Percentiles rank a stretch among this genome's conserved stretches.
Conservation (phyloP, 2,113 vertebrate species). For the Actinemys pallida region DNA sequence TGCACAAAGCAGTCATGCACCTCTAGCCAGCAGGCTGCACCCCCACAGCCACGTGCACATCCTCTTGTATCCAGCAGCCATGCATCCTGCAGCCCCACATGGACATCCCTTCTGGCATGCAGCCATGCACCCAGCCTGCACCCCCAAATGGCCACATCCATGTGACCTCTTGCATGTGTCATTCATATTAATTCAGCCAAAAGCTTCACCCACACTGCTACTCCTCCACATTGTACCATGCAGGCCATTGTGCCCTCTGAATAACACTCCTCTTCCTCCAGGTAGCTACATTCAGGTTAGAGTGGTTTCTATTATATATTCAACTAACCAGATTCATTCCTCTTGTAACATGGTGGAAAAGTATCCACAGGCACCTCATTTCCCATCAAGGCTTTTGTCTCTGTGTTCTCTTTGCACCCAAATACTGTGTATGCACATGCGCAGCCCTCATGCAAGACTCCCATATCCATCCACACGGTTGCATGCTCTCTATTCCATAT, state of each 20-base stretch:
- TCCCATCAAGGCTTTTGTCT: neutral
- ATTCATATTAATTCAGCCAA: neutral
- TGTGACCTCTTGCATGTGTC: neutral
- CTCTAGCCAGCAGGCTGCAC: neutral
- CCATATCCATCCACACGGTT: neutral
- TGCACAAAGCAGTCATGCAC: neutral
- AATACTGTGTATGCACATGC: neutral
- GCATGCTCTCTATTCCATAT: neutral
- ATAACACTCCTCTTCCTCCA: neutral
- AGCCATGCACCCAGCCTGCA: neutral
- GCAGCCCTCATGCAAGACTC: neutral
- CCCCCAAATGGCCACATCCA: neutral
- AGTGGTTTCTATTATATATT: neutral
- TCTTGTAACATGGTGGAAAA: neutral
- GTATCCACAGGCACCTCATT: neutral
- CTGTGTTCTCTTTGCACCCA: neutral
- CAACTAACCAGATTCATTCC: neutral
- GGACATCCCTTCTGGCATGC: neutral
- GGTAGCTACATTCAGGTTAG: neutral
- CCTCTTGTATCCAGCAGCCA: neutral
- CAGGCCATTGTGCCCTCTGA: neutral
- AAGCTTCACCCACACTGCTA: neutral
- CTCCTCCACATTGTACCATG: no score
- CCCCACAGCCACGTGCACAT: no score
- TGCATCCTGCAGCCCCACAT: neutral